These are phyloP conservation scores for Zosterops japonicus DNA, from an alignment of 2,113 vertebrate species.

Conservation along the genomic window DNA sequence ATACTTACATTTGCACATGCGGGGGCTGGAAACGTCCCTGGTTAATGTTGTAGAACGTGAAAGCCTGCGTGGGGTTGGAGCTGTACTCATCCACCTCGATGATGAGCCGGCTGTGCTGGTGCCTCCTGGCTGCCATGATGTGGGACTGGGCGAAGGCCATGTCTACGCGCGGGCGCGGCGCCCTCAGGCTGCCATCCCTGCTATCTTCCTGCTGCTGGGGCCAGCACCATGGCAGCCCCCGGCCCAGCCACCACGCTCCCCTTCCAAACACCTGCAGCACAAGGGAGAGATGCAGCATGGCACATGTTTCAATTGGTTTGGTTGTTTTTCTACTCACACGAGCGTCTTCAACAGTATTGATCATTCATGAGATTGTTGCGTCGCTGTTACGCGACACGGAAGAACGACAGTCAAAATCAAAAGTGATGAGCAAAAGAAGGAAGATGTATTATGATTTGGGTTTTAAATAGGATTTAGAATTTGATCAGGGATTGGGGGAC, in stretches of 20 bases:
- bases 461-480: too few species aligned
- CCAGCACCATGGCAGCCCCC: conserved; percentile 59
- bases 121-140: conserved; percentile 89
- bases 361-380: too few species aligned
- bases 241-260: conserved; percentile 10
- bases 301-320: too few species aligned
- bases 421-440: too few species aligned
- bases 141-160: conserved; percentile 97
- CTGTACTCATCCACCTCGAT: conserved; percentile 97
- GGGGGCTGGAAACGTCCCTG: conserved; percentile 98
- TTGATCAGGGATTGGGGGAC: too few species aligned
- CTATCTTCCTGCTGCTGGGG: conserved; percentile 40
- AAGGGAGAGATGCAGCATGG: conserved; percentile 16
- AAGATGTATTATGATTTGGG: too few species aligned
- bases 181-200: conserved; percentile 62
- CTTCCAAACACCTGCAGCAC: conserved; percentile 58
- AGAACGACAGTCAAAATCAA: too few species aligned
- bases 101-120: conserved; percentile 82
- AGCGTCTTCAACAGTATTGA: too few species aligned
- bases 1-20: conserved; percentile 94
- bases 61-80: conserved; percentile 95
- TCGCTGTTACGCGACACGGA: too few species aligned
- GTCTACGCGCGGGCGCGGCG: conserved; percentile 40
- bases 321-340: too few species aligned
- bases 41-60: conserved; percentile 99